Base-by-base conservation (phyloP, 1,140 invertebrate species). In the Hesperophylax magnus region DNA sequence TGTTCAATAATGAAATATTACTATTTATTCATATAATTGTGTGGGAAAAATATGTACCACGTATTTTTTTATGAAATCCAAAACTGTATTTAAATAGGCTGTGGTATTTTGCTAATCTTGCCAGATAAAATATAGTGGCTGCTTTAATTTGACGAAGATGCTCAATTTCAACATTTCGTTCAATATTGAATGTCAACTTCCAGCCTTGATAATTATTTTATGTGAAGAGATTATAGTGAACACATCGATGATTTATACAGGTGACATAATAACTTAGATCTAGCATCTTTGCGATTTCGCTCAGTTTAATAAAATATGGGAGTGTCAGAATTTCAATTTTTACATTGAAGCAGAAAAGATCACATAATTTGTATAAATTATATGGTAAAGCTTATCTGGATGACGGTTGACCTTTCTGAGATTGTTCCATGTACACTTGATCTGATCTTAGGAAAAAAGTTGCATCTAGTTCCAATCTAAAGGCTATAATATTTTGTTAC, bases 191-290 rank as follows among this genome's bases (percentile, higher is more conserved):
- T 67, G 63, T 67, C 63, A 34, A 31, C 24, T 27, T 22, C 14
- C 31, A 31, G 27, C 63, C 63, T 67, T 67, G 63, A 27, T n/a
- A 67, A 67, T 34, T 39, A 9, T 31, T 67, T 65, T 67, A 27
- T 67, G 27, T n/a, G 31, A 67, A 67, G 17, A 67, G 31, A 67
- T 67, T 67, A 67, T 34, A n/a, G 14, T 67, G 27, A 47, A 47
- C 11, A 47, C 39, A 14, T 47, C 39, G 39, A 47, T 67, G 63
- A 67, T 67, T 67, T 67, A 67, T 67, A 5, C 39, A 14, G 5
- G 63, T 67, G 63, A 67, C 63, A 67, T 22, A 65, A 27, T 67
- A 67, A 61, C 31, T 67, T 31, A 9, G 63, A 67, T 67, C 31
- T 17, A 31, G 14, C 39, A 47, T 47, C 39, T 11, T 47, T 47